Evolutionary conservation across 2,113 vertebrate species (phyloP).

Genomic region (Trachemys scripta): DNA sequence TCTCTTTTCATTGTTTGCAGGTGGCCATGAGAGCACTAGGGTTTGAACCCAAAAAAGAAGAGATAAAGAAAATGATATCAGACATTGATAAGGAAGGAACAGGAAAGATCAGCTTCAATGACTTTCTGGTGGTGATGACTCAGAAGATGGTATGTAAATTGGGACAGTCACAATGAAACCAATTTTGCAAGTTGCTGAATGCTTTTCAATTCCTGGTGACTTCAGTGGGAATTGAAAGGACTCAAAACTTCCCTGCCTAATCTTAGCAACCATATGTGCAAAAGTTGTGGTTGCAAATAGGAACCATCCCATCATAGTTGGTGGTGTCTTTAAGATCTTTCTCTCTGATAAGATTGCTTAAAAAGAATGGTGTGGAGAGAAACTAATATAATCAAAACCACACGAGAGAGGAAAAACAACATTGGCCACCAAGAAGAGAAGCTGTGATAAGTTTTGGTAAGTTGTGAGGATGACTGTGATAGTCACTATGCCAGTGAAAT

Average conservation of each 20-base stretch:
- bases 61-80: conserved; percentile 92
- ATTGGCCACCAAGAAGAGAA: background rate
- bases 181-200: background rate
- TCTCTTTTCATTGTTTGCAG: conserved; percentile 61
- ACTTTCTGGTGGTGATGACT: conserved; percentile 91
- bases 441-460: rapidly evolving
- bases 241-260: background rate
- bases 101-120: conserved; percentile 90
- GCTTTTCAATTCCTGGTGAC: background rate
- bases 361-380: background rate
- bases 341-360: background rate
- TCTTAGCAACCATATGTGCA: background rate
- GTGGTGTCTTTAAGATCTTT: background rate
- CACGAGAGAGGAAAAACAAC: background rate
- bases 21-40: conserved; percentile 95
- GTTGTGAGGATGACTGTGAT: background rate
- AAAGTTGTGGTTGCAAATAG: background rate
- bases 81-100: conserved; percentile 92
- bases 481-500: background rate
- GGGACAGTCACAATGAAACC: background rate
- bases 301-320: background rate
- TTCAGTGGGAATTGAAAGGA: background rate
- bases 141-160: conserved; percentile 90
- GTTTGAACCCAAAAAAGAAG: conserved; percentile 95
- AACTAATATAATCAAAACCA: background rate